Conservation (phyloP, 2,888 invertebrate genomes). For the Nudaria mundana region DNA sequence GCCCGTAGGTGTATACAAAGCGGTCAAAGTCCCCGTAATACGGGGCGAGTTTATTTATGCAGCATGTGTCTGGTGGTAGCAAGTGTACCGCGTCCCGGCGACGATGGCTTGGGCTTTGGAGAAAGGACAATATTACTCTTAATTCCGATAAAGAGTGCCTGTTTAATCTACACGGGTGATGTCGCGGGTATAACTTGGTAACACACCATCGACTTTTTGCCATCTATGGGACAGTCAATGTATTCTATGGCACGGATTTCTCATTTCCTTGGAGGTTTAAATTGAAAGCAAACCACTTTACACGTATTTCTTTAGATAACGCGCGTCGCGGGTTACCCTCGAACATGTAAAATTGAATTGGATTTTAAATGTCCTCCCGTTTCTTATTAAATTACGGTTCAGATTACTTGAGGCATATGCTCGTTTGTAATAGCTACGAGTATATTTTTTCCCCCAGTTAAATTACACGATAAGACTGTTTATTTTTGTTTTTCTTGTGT, state of each 20-base stretch:
- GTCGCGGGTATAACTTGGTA: slow-evolving; percentile 26
- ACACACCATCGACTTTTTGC: slow-evolving; percentile 11
- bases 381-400: slow-evolving; percentile 16
- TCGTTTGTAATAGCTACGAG: slow-evolving; percentile 3
- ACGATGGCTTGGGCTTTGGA: too few relatives aligned
- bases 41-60: too few relatives aligned
- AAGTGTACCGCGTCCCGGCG: too few relatives aligned
- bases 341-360: slow-evolving; percentile 23
- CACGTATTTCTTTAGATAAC: slow-evolving; percentile 20
- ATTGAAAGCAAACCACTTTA: slow-evolving; percentile 15
- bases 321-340: slow-evolving; percentile 1
- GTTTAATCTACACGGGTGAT: too few relatives aligned
- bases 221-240: slow-evolving; percentile 28
- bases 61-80: too few relatives aligned
- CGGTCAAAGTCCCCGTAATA: too few relatives aligned
- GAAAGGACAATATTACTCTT: too few relatives aligned
- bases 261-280: slow-evolving; percentile 21
- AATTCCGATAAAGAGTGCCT: too few relatives aligned
- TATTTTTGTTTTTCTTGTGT: too few relatives aligned
- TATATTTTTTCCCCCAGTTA: not conserved
- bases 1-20: too few relatives aligned
- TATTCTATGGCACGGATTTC: slow-evolving; percentile 16
- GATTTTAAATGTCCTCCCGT: slow-evolving; percentile 15
- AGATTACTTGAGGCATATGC: slow-evolving; percentile 5
- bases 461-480: slow-evolving; percentile 5